Percentiles rank a stretch among this genome's conserved stretches.
phyloP scores from a whole-genome alignment of 2,888 invertebrate genomes.

The Tiliacea citrago region DNA sequence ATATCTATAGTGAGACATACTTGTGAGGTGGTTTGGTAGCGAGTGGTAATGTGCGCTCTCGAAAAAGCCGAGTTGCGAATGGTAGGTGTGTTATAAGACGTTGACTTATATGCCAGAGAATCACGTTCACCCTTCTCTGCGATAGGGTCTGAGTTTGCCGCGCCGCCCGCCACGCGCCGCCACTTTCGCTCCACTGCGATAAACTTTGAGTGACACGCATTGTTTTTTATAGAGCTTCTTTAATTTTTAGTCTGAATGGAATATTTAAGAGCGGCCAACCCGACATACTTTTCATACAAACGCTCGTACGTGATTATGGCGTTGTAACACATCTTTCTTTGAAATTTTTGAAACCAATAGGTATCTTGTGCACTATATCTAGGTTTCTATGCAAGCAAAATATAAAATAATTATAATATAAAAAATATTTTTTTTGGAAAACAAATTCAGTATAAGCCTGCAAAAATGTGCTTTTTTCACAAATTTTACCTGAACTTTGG shows the following conservation, averaged over 20 bases:
- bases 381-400: too few species aligned
- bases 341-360: too few species aligned
- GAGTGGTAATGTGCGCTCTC: conserved; percentile 70
- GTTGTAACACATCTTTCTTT: too few species aligned
- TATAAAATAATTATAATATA: too few species aligned
- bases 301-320: too few species aligned
- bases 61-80: conserved; percentile 75
- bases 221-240: conserved; percentile 14
- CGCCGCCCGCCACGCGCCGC: conserved; percentile 26
- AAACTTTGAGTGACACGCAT: background rate
- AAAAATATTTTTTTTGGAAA: too few species aligned
- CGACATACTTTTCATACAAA: too few species aligned
- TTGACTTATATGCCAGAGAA: conserved; percentile 61
- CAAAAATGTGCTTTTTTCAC: too few species aligned
- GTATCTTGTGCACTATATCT: too few species aligned
- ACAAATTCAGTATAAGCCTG: too few species aligned
- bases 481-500: too few species aligned
- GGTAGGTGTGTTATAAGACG: conserved; percentile 68
- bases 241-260: conserved; percentile 47
- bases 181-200: background rate
- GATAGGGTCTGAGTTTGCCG: conserved; percentile 40
- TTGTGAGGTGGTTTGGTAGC: conserved; percentile 47
- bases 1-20: conserved; percentile 59
- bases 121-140: conserved; percentile 28
- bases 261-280: background rate